These are phyloP conservation scores for Acanthosoma haemorrhoidale DNA, from an alignment of 2,888 invertebrate genomes.

Conservation along the genomic window DNA sequence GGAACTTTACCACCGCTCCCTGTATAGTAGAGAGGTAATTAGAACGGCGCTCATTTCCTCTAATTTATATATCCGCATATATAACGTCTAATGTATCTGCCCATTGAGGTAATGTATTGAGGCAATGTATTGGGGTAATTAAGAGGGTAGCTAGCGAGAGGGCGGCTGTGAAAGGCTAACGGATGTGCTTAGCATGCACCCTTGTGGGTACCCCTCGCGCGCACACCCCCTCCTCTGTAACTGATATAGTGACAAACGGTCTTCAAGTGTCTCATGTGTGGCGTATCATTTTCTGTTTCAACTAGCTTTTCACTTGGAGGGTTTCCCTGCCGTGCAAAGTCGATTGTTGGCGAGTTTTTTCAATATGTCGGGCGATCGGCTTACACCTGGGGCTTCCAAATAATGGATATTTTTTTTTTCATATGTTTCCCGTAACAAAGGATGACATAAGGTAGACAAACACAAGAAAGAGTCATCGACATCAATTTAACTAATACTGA, in stretches of 20 bases:
- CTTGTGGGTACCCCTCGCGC: neutral
- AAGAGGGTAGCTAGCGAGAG: slow-evolving; percentile 10
- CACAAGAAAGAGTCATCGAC: too few relatives aligned
- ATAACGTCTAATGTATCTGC: slow-evolving; percentile 7
- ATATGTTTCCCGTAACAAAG: too few relatives aligned
- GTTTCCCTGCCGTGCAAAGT: neutral
- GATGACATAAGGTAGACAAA: too few relatives aligned
- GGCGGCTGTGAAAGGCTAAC: neutral
- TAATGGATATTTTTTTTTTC: too few relatives aligned
- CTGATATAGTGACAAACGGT: slow-evolving; percentile 9
- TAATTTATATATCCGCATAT: slow-evolving; percentile 25
- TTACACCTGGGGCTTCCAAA: neutral
- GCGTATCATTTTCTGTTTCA: slow-evolving; percentile 1
- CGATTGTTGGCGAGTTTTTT: neutral
- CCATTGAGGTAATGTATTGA: slow-evolving; percentile 2
- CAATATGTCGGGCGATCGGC: neutral
- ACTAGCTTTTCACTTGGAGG: neutral
- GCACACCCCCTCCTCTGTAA: neutral
- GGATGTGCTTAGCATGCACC: slow-evolving; percentile 8
- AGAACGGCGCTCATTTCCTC: slow-evolving; percentile 14
- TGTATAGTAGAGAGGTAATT: neutral
- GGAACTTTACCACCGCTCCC: neutral
- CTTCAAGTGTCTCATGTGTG: neutral
- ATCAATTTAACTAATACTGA: too few relatives aligned
- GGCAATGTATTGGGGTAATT: neutral